Base-by-base conservation (phyloP, 35 echinoderm and acorn worm species). In the Chiridota heheva region DNA sequence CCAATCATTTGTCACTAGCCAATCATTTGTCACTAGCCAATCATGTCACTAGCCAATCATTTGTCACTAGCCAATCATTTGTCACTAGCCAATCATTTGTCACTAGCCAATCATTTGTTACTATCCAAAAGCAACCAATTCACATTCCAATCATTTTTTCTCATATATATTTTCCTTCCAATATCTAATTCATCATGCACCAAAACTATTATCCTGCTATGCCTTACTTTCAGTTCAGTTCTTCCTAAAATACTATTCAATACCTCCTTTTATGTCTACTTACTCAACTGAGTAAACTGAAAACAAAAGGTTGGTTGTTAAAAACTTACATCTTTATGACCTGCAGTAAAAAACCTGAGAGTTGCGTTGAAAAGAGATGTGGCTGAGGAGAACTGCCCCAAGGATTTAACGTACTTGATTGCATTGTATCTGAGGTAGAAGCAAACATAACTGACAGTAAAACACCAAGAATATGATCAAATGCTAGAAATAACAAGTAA, bases 281-380 rank as follows among this genome's bases (percentile, higher is more conserved):
- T n/a, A 43, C 45, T 6, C 24, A 17, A 71, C 12, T 17, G 4
- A 24, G 20, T 40, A 18, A 44, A 24, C 24, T 3, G 8, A 25
- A 75, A 20, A 5, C 32, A 49, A 10, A 43, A 42, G 8, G 4
- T n/a, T n/a, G n/a, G n/a, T n/a, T n/a, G n/a, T n/a, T n/a, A n/a
- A 37, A 75, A 39, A 64, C 84, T 91, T 84, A 97, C 94, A 81
- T 97, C 94, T 88, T 86, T 87, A 37, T 84, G 77, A 72, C 90
- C 90, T 80, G 53, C 57, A 6, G 84, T 88, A 80, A 88, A 97
- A 75, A 97, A 97, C 68, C 84, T 91, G 4, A 97, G 78, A 32
- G 81, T 91, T 81, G 89, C 58, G 48, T 97, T 87, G 73, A 84
- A 96, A n/a, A 96, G 67, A n/a, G 77, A 33, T 58, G 72, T 67